Percentiles rank a stretch among this genome's conserved stretches.
These are phyloP conservation scores for Haliclystus octoradiatus DNA, from an alignment of 30 jellyfish, hydroid and myxozoan species.

Conservation along the genomic window DNA sequence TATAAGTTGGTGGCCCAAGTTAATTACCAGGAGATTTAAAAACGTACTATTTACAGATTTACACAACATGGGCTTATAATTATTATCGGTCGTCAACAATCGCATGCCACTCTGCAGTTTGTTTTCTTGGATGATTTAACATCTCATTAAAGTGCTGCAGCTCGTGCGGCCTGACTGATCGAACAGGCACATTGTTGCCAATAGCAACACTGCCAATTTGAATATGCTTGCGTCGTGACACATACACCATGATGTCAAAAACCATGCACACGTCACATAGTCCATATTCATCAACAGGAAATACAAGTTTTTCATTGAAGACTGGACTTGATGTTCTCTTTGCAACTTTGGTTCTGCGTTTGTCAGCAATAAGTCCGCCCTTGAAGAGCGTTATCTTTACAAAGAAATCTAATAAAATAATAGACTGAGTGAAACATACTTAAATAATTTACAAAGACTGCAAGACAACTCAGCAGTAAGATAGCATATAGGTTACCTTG, in stretches of 20 bases:
- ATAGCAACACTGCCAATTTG: slow-evolving; percentile 68
- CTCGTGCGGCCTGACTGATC: slow-evolving; percentile 36
- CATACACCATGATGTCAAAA: slow-evolving; percentile 73
- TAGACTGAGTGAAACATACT: neutral
- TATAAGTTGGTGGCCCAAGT: no score
- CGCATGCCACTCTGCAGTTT: slow-evolving; percentile 86
- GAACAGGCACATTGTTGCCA: slow-evolving; percentile 37
- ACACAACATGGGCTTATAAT: no score
- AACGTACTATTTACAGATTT: no score
- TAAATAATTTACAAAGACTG: neutral
- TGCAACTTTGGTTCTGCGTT: slow-evolving; percentile 66
- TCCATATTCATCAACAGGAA: slow-evolving; percentile 36
- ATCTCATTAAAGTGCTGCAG: slow-evolving; percentile 83
- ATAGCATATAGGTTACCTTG: neutral
- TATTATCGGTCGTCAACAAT: no score
- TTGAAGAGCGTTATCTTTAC: slow-evolving; percentile 58
- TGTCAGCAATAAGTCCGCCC: slow-evolving; percentile 51
- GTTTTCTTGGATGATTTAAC: slow-evolving; percentile 78
- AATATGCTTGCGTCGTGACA: slow-evolving; percentile 66
- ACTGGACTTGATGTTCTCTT: slow-evolving; percentile 78
- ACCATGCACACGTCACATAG: slow-evolving; percentile 53
- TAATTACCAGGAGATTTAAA: no score
- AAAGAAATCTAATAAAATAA: slow-evolving; percentile 38
- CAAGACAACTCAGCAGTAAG: neutral
- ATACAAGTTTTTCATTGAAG: slow-evolving; percentile 73